Percentiles rank a stretch among this genome's conserved stretches.
Conservation (phyloP, 1,140 invertebrate species). For the Triops cancriformis region DNA sequence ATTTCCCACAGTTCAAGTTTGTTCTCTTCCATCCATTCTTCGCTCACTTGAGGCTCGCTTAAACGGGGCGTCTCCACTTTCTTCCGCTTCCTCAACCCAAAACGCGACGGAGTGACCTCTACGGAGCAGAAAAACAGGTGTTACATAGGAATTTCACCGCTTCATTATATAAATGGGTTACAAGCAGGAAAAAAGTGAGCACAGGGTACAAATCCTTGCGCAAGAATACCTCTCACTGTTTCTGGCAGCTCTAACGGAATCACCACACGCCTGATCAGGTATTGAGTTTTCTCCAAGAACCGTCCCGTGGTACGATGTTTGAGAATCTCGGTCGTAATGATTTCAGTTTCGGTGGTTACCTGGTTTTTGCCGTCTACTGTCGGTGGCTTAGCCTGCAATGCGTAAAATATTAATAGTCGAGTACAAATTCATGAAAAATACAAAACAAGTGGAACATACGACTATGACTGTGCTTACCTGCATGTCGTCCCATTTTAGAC, state of each 20-base stretch:
- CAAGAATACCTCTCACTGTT: slow-evolving; percentile 49
- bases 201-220: too few relatives aligned
- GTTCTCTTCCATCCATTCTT: slow-evolving; percentile 94
- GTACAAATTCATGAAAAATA: neutral
- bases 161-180: too few relatives aligned
- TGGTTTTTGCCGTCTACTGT: slow-evolving; percentile 85
- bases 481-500: slow-evolving; percentile 94
- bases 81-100: slow-evolving; percentile 83
- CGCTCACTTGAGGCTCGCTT: slow-evolving; percentile 79
- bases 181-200: too few relatives aligned
- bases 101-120: slow-evolving; percentile 89
- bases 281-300: slow-evolving; percentile 82
- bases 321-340: slow-evolving; percentile 83
- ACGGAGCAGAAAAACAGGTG: slow-evolving; percentile 28
- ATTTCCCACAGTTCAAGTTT: slow-evolving; percentile 95
- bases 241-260: slow-evolving; percentile 90
- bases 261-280: slow-evolving; percentile 82
- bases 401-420: neutral
- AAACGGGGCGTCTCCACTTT: slow-evolving; percentile 80
- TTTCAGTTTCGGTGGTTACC: slow-evolving; percentile 91
- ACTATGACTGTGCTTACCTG: slow-evolving; percentile 38
- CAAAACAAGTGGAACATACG: slow-evolving; percentile 14
- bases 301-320: slow-evolving; percentile 80
- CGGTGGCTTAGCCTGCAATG: slow-evolving; percentile 53
- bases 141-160: slow-evolving; percentile 38